Evolutionary conservation across 2,797 vertebrate genomes (phyloP).

Genomic region (Oceanodroma leucorhoa): DNA sequence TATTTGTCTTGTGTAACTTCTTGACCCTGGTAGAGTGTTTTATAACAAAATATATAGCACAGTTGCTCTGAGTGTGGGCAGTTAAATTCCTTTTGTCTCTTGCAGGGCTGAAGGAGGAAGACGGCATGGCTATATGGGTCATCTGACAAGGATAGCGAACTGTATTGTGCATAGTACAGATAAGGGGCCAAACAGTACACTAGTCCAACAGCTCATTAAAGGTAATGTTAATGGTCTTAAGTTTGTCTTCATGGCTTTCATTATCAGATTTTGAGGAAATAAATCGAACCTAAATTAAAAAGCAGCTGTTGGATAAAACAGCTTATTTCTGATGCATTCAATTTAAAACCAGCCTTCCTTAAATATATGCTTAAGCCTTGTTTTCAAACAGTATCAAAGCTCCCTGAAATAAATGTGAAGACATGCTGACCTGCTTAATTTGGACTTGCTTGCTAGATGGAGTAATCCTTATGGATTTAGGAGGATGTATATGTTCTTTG

Average conservation of each 20-base stretch:
- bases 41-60: accelerated
- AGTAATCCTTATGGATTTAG: not conserved
- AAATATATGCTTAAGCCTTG: not conserved
- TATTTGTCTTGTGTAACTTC: not conserved
- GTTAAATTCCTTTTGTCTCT: conserved; percentile 7
- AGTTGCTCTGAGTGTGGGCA: not conserved
- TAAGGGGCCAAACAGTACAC: conserved; percentile 89
- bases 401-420: not conserved
- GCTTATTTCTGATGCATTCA: not conserved
- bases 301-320: not conserved
- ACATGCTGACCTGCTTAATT: not conserved
- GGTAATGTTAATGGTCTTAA: conserved; percentile 70
- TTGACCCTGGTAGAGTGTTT: not conserved
- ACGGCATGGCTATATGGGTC: conserved; percentile 96
- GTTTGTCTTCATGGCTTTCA: not conserved
- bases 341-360: not conserved
- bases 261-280: not conserved
- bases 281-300: not conserved
- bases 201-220: conserved; percentile 90
- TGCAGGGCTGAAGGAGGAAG: conserved; percentile 90
- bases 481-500: not conserved
- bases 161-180: conserved; percentile 95
- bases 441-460: not conserved
- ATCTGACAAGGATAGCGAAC: conserved; percentile 97
- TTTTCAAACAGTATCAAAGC: not conserved